A percentile compares a stretch with the other conserved stretches of the same genome.
Conservation (phyloP, 2,113 vertebrate species). For the Microcebus murinus region DNA sequence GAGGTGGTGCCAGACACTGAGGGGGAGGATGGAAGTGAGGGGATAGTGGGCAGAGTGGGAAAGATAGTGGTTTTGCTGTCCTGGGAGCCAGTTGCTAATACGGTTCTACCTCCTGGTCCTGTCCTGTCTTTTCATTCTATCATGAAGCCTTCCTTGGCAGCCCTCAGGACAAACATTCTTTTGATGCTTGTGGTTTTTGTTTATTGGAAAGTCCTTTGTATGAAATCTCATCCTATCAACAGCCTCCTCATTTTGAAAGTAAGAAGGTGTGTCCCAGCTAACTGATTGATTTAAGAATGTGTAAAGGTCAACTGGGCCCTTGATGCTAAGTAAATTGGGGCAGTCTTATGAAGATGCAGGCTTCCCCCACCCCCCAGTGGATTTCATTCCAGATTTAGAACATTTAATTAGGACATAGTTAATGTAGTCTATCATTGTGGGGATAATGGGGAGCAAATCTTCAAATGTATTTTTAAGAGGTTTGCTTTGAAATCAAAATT, state of each 20-base stretch:
- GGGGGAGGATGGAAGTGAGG: not conserved
- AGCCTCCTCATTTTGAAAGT: slow-evolving; percentile 30
- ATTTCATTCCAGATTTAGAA: slow-evolving; percentile 74
- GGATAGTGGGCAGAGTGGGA: not conserved
- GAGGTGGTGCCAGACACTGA: not conserved
- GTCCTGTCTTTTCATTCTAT: not conserved
- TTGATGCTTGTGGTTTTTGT: slow-evolving; percentile 34
- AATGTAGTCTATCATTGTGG: slow-evolving; percentile 58
- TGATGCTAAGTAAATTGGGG: slow-evolving; percentile 64
- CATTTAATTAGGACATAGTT: slow-evolving; percentile 73
- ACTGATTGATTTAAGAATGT: slow-evolving; percentile 50
- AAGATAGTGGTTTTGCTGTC: not conserved
- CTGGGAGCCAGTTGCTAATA: not conserved
- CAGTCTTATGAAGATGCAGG: slow-evolving; percentile 40
- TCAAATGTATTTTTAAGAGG: not conserved
- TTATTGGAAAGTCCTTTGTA: slow-evolving; percentile 37
- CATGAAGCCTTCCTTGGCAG: not conserved
- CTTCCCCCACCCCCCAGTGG: not conserved
- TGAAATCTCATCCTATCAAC: slow-evolving; percentile 24
- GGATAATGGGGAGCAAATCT: not conserved
- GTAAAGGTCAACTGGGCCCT: slow-evolving; percentile 48
- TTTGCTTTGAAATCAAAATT: slow-evolving; percentile 35
- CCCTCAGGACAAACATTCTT: not conserved
- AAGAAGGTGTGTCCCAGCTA: slow-evolving; percentile 17
- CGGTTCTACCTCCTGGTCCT: not conserved